phyloP scores from a whole-genome alignment of 2,888 invertebrate species.

The Sinohyriopsis cumingii region DNA sequence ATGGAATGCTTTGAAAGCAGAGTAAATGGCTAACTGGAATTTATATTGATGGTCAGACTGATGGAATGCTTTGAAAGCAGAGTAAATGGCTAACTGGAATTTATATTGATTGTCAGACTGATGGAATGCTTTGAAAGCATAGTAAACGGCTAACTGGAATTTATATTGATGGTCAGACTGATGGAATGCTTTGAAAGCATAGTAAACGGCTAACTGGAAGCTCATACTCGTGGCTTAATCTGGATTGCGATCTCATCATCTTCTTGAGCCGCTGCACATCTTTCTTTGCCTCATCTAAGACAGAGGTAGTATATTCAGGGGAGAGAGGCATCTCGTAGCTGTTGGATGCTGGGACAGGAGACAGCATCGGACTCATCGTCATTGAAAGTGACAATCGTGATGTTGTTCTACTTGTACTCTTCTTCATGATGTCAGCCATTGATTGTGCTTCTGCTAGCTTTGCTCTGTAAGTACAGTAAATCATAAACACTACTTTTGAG shows the following conservation, averaged over 20 bases:
- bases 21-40: neutral
- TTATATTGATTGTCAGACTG: too few relatives aligned
- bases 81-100: neutral
- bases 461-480: slow-evolving; percentile 73
- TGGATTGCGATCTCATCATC: slow-evolving; percentile 18
- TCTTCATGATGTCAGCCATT: slow-evolving; percentile 80
- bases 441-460: slow-evolving; percentile 91
- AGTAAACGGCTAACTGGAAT: neutral
- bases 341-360: slow-evolving; percentile 16
- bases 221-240: slow-evolving; percentile 22
- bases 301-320: slow-evolving; percentile 51
- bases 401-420: slow-evolving; percentile 22
- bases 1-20: too few relatives aligned
- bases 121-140: too few relatives aligned
- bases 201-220: neutral
- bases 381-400: slow-evolving; percentile 43
- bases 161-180: too few relatives aligned
- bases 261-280: slow-evolving; percentile 76
- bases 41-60: too few relatives aligned
- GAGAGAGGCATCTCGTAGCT: slow-evolving; percentile 30
- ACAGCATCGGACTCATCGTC: slow-evolving; percentile 26
- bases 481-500: neutral
- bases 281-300: slow-evolving; percentile 85
- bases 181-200: too few relatives aligned
- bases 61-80: too few relatives aligned